Percentiles rank a stretch among this genome's conserved stretches.
Conservation (phyloP, 2,888 invertebrate genomes). For the Trissonchulus latispiculum region DNA sequence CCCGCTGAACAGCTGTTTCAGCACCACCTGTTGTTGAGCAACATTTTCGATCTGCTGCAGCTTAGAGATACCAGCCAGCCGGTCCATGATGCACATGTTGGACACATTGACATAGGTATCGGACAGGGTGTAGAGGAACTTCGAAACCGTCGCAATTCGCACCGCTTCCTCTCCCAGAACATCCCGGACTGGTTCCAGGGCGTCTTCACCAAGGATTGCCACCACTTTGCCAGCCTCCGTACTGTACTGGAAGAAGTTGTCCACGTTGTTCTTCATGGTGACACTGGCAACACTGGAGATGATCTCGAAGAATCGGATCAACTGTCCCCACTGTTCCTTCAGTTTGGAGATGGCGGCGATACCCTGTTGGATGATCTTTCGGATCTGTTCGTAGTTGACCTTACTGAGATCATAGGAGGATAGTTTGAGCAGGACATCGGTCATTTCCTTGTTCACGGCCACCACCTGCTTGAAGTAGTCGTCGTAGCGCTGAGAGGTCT, state of each 20-base stretch:
- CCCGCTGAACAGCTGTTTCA: background rate
- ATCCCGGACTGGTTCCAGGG: background rate
- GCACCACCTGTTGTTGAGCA: background rate
- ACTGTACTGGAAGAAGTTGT: constrained; percentile 1
- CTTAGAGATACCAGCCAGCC: background rate
- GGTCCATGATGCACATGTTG: constrained; percentile 15
- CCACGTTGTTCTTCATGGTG: constrained; percentile 16
- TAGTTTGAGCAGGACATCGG: background rate
- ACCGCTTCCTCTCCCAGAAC: background rate
- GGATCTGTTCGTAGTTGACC: constrained; percentile 18
- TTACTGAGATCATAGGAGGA: background rate
- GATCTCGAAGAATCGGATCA: constrained; percentile 3
- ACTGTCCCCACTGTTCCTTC: constrained; percentile 18
- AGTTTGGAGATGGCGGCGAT: constrained; percentile 7
- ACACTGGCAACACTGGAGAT: constrained; percentile 14
- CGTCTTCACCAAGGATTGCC: background rate
- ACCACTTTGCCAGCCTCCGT: background rate
- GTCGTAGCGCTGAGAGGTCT: constrained; percentile 4
- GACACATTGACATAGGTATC: constrained; percentile 19
- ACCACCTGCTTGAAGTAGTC: background rate
- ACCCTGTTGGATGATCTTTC: constrained; percentile 13
- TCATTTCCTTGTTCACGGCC: background rate
- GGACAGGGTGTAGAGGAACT: constrained; percentile 17
- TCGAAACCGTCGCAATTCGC: background rate
- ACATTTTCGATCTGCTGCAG: background rate